phyloP scores from a whole-genome alignment of 1,140 invertebrate genomes.

The Thereuonema tuberculata region DNA sequence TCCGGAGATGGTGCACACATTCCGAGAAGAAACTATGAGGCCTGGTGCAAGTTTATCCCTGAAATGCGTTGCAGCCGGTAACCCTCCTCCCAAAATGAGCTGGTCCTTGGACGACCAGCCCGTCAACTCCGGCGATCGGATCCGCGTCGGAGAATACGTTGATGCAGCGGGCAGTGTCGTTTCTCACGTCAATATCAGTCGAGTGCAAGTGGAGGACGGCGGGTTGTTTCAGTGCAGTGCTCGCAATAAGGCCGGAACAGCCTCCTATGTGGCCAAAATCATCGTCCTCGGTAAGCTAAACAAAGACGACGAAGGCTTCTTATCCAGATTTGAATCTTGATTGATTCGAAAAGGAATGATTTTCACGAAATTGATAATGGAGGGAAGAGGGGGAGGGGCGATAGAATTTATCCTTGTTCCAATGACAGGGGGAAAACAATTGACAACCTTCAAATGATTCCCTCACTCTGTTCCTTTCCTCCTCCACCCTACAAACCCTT shows the following conservation, averaged over 20 bases:
- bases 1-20: slow-evolving; percentile 36
- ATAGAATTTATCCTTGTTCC: too few relatives aligned
- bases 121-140: slow-evolving; percentile 17
- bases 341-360: too few relatives aligned
- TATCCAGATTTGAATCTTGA: too few relatives aligned
- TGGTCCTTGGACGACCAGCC: slow-evolving; percentile 31
- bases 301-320: not conserved
- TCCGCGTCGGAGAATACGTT: slow-evolving; percentile 25
- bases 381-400: too few relatives aligned
- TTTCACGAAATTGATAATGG: too few relatives aligned
- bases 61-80: slow-evolving; percentile 79
- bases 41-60: slow-evolving; percentile 73
- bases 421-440: too few relatives aligned
- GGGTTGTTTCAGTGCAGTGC: slow-evolving; percentile 45
- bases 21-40: slow-evolving; percentile 76
- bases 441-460: too few relatives aligned
- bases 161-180: slow-evolving; percentile 28
- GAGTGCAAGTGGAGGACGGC: slow-evolving; percentile 32
- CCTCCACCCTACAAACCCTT: too few relatives aligned
- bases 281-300: slow-evolving; percentile 33
- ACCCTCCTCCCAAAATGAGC: slow-evolving; percentile 53
- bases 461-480: too few relatives aligned
- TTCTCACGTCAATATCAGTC: slow-evolving; percentile 36
- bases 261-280: slow-evolving; percentile 26
- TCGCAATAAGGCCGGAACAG: slow-evolving; percentile 28